phyloP scores from a whole-genome alignment of 1,140 invertebrate genomes.

The Gerris buenoi region DNA sequence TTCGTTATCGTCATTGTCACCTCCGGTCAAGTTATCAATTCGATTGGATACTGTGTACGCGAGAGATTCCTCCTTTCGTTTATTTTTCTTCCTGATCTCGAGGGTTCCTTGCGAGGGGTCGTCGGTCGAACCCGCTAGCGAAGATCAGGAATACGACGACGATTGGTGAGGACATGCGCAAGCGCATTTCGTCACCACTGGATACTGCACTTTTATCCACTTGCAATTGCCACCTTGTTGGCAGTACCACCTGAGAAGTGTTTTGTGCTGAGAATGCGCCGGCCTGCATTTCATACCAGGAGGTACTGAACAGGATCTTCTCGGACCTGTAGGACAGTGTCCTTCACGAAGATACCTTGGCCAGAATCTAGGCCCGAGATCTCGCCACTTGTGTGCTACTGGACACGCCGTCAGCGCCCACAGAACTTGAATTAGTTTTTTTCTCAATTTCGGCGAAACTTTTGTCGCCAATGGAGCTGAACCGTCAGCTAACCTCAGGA shows the following conservation, averaged over 20 bases:
- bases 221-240: conserved; percentile 22
- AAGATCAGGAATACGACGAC: too few species aligned
- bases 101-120: too few species aligned
- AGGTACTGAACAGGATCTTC: conserved; percentile 40
- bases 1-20: too few species aligned
- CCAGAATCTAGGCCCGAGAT: conserved; percentile 41
- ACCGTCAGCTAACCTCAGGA: conserved; percentile 28
- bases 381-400: conserved; percentile 37
- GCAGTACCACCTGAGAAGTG: conserved; percentile 26
- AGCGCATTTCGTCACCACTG: conserved; percentile 36
- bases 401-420: conserved; percentile 42
- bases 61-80: too few species aligned
- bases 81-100: too few species aligned
- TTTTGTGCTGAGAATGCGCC: conserved; percentile 28
- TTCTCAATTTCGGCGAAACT: conserved; percentile 28
- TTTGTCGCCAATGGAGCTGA: conserved; percentile 27
- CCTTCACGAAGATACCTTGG: conserved; percentile 42
- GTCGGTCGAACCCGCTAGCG: too few species aligned
- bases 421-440: conserved; percentile 37
- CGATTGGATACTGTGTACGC: too few species aligned
- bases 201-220: conserved; percentile 35
- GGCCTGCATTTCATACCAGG: conserved; percentile 39
- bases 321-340: conserved; percentile 28
- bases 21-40: too few species aligned
- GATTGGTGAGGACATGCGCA: conserved; percentile 33